Percentiles rank a stretch among this genome's conserved stretches.
Evolutionary conservation across 2,113 vertebrate species (phyloP).

Genomic region (Channa maculata): DNA sequence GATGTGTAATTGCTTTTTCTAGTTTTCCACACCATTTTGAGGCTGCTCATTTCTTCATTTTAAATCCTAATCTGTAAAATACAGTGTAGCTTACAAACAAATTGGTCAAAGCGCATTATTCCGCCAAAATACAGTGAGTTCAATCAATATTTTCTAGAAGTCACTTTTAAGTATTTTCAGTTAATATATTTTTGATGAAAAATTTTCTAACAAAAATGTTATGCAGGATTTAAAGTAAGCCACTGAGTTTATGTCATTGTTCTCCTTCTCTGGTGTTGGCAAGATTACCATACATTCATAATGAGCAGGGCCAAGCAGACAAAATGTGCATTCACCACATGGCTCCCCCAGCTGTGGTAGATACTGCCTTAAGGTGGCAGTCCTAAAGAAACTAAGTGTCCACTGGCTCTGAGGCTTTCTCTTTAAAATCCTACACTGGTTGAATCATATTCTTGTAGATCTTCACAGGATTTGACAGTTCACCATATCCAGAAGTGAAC

Average conservation of each 20-base stretch:
- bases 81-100: too few species aligned
- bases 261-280: slow-evolving; percentile 3
- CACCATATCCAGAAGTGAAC: not conserved
- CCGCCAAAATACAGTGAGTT: too few species aligned
- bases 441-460: too few species aligned
- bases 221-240: not conserved
- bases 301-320: slow-evolving; percentile 59
- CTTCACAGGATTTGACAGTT: too few species aligned
- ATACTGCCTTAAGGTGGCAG: not conserved
- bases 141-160: too few species aligned
- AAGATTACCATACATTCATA: slow-evolving; percentile 47
- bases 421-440: not conserved
- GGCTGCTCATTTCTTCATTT: too few species aligned
- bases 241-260: not conserved
- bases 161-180: too few species aligned
- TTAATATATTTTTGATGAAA: not conserved
- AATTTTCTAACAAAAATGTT: not conserved
- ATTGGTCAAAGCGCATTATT: too few species aligned
- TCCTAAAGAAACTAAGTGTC: not conserved
- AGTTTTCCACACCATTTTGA: too few species aligned
- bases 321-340: slow-evolving; percentile 44
- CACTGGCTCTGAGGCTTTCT: not conserved
- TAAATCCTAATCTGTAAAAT: too few species aligned
- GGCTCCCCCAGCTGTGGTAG: slow-evolving; percentile 28
- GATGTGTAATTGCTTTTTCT: too few species aligned